Evolutionary conservation across 2,797 vertebrate species (phyloP).

Genomic region (Leptatherina wallacei): DNA sequence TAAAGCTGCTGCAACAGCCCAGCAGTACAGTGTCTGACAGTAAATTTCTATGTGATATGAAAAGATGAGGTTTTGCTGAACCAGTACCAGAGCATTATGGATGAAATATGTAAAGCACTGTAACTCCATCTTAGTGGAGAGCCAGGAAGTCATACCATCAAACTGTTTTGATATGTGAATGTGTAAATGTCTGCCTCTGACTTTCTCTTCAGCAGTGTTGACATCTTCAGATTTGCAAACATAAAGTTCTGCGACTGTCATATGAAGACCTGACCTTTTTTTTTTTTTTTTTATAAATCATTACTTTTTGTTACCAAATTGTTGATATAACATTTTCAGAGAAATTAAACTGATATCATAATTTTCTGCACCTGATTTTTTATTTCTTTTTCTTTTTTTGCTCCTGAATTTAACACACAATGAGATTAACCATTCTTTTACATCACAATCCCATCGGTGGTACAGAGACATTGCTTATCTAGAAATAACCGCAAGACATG

Average conservation of each 20-base stretch:
- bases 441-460: not conserved
- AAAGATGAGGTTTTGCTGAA: conserved; percentile 22
- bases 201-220: conserved; percentile 11
- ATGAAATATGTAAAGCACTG: conserved; percentile 31
- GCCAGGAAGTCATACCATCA: not conserved
- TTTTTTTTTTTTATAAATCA: too few species aligned
- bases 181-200: conserved; percentile 6
- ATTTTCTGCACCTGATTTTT: too few species aligned
- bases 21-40: not conserved
- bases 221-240: not conserved
- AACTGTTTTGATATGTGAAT: conserved; percentile 14
- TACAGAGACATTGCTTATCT: too few species aligned
- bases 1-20: not conserved
- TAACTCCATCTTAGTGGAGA: conserved; percentile 20
- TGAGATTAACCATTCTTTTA: not conserved
- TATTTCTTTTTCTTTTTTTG: too few species aligned
- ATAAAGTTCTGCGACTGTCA: not conserved
- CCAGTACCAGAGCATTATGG: conserved; percentile 5
- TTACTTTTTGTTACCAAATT: too few species aligned
- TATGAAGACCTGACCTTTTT: not conserved
- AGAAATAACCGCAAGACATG: too few species aligned
- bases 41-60: conserved; percentile 23
- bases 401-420: too few species aligned
- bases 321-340: too few species aligned
- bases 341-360: too few species aligned